A percentile compares a stretch with the other conserved stretches of the same genome.
Evolutionary conservation across 1,140 invertebrate genomes (phyloP).

Genomic region (Heliconius nattereri): DNA sequence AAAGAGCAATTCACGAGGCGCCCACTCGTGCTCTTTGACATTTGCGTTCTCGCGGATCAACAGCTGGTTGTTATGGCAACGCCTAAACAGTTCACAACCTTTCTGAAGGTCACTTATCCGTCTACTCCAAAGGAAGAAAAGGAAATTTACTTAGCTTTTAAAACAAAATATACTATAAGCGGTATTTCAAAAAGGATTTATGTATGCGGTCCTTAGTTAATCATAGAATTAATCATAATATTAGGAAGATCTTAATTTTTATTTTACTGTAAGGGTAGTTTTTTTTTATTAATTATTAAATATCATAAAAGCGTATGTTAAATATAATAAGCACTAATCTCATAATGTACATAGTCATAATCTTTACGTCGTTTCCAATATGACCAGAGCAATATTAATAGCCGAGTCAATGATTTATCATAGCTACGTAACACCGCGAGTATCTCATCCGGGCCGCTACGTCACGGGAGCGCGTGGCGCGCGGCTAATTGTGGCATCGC

Average conservation of each 20-base stretch:
- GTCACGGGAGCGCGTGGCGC: slow-evolving; percentile 71
- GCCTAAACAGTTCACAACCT: slow-evolving; percentile 53
- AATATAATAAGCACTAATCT: neutral
- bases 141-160: slow-evolving; percentile 19
- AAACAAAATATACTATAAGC: neutral
- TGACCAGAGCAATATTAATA: slow-evolving; percentile 70
- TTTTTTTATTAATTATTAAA: no score
- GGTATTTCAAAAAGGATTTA: no score
- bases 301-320: no score
- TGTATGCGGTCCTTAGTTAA: no score
- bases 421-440: slow-evolving; percentile 63
- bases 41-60: slow-evolving; percentile 61
- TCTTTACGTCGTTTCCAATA: slow-evolving; percentile 54
- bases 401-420: slow-evolving; percentile 64
- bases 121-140: slow-evolving; percentile 11
- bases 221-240: no score
- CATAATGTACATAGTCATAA: slow-evolving; percentile 31
- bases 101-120: slow-evolving; percentile 44
- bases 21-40: slow-evolving; percentile 66
- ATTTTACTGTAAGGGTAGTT: no score
- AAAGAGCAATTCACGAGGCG: slow-evolving; percentile 24
- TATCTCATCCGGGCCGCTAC: slow-evolving; percentile 64
- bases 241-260: no score
- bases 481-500: slow-evolving; percentile 74
- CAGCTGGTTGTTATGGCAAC: slow-evolving; percentile 67